Evolutionary conservation across 2,113 vertebrate species (phyloP), one percentile per base, ranked within the genome.

Genomic region (Chamaetylas fuelleborni): DNA sequence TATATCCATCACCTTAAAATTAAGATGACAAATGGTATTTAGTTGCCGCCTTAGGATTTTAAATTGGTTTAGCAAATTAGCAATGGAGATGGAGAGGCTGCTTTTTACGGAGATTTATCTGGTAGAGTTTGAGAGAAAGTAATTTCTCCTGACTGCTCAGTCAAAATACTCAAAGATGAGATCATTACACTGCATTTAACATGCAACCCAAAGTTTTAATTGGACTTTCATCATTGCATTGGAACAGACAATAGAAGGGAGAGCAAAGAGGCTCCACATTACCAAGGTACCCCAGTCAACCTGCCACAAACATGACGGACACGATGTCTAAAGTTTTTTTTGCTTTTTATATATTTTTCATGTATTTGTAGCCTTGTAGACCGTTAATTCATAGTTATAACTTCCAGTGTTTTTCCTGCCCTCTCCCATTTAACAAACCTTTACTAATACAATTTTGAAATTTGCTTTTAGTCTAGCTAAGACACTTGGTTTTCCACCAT

Each of bases 371-470:
- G 6, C 42, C n/a, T 40, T 40, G 14, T 29, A 38, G 28, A n/a
- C 23, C 1, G 2, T 15, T 47, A 47, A 47, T 10, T 28, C 3
- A 9, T 19, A 18, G 3, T n/a, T 16, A 6, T 1, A 38, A 19
- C 15, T n/a, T 23, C n/a, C 12, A n/a, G 23, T 10, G 14, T 26
- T n/a, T 40, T 23, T 56, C 28, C 15, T 40, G 15, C 29, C 24
- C 24, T 24, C 23, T 73, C 14, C 24, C 15, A n/a, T 29, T 65
- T 7, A 65, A n/a, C 14, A 73, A 56, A n/a, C 8, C 9, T 9
- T 73, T 28, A 38, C 9, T 23, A 47, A 36, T 3, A 28, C 48
- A 73, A 7, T 19, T 8, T 48, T 57, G 9, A 29, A 48, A 57
- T 8, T 40, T 24, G 24, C 3, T 56, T 74, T 65, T 40, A 48